Evolutionary conservation across 1,140 invertebrate genomes (phyloP), one percentile per base, ranked within the genome.

Genomic region (Drosophila burlai): DNA sequence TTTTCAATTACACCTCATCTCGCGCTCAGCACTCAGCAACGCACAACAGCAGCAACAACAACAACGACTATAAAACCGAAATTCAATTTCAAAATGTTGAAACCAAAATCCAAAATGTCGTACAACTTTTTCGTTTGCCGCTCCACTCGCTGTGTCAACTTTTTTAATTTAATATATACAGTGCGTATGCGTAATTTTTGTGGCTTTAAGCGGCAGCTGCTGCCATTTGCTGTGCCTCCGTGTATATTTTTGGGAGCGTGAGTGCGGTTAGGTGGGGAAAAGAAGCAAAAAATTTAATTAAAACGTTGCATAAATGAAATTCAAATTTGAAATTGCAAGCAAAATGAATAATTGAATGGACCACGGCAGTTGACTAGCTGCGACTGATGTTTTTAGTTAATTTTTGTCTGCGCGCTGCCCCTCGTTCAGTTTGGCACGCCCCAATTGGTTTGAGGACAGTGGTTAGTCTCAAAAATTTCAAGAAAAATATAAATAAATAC

Each of bases 311-410:
- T 64, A 69, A 68, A 61, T 73, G 21, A 85, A 84, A 84, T 81
- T 83, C 74, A 78, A 73, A 84, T 81, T 84, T 31, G 40, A 62
- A 79, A 85, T 79, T 86, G 74, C 74, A 81, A 75, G 69, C 83
- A 75, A 84, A 83, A 89, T 87, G 81, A 75, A 89, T 87, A 87
- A 87, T 87, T 87, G 85, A 87, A 84, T 84, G 66, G 47, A 76
- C 64, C 61, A 65, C 71, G 69, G 76, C 72, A 65, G 65, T 83
- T 77, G 59, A 75, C 71, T 75, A 57, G 58, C 42, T 68, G 63
- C 49, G 58, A 62, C 58, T 54, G 58, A 63, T 62, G 57, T 62
- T 75, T 55, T 75, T 74, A 74, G 49, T 63, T 75, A 63, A 74
- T 74, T 55, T 74, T 42, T 55, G 58, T 54, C 47, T 45, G 40